Evolutionary conservation across 2,113 vertebrate genomes (phyloP).

Genomic region (Platysteira castanea): DNA sequence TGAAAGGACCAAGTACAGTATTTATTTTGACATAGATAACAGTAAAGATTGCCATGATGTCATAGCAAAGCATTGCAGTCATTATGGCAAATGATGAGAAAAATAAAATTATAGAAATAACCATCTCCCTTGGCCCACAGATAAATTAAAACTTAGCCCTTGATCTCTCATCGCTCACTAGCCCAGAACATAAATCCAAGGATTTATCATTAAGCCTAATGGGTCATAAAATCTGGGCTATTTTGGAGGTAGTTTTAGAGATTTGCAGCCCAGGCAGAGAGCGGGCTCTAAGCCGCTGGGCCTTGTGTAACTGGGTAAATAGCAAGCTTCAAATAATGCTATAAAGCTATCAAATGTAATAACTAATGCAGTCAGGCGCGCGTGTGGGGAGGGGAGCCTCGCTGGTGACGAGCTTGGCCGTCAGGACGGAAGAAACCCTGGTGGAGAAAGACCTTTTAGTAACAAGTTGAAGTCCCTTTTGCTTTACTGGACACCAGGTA

Average conservation of each 20-base stretch:
- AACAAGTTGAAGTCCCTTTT: background rate
- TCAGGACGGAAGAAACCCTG: rapidly evolving
- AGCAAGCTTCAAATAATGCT: slow-evolving; percentile 60
- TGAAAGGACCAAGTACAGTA: background rate
- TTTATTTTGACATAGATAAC: background rate
- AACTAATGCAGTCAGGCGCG: slow-evolving; percentile 2
- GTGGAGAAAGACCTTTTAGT: background rate
- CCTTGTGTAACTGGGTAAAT: slow-evolving; percentile 56
- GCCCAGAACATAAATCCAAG: background rate
- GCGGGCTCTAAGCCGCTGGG: background rate
- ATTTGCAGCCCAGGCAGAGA: slow-evolving; percentile 16
- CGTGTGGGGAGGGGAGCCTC: background rate
- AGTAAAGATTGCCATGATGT: background rate
- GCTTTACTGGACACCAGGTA: background rate
- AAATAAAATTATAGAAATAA: background rate
- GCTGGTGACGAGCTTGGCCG: background rate
- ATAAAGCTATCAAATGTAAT: slow-evolving; percentile 52
- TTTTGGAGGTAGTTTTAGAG: slow-evolving; percentile 45
- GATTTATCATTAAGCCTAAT: slow-evolving; percentile 53
- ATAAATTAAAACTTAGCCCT: slow-evolving; percentile 22
- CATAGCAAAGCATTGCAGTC: background rate
- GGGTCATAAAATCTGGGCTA: slow-evolving; percentile 50
- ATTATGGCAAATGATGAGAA: background rate
- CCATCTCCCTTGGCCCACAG: background rate
- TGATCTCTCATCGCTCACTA: slow-evolving; percentile 1